phyloP scores from a whole-genome alignment of 2,113 vertebrate species.

The Macroglossus sobrinus region DNA sequence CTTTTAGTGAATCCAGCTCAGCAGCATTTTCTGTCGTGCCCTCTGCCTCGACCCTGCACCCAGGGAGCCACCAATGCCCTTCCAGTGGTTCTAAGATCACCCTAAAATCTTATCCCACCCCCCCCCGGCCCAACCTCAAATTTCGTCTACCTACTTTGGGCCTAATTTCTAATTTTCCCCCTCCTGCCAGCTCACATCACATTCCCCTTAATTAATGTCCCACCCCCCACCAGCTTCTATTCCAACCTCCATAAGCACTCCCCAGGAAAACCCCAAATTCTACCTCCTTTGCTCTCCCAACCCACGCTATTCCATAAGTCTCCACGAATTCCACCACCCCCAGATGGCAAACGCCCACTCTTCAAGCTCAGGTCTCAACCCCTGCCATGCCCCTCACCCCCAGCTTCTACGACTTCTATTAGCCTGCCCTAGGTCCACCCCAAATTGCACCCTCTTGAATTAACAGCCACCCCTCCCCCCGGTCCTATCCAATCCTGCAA shows the following conservation, averaged over 20 bases:
- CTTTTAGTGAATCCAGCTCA: background rate
- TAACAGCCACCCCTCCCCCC: background rate
- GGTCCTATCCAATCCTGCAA: background rate
- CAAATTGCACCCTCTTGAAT: slow-evolving; percentile 35
- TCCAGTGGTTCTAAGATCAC: slow-evolving; percentile 1
- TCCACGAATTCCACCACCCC: slow-evolving; percentile 52
- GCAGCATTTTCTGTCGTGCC: background rate
- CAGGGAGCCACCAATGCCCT: background rate
- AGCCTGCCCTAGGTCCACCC: background rate
- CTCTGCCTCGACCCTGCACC: slow-evolving; percentile 5
- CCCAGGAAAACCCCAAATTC: slow-evolving; percentile 38
- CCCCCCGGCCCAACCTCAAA: background rate
- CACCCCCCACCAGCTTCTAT: background rate
- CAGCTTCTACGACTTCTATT: background rate
- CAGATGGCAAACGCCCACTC: slow-evolving; percentile 17
- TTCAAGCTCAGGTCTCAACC: slow-evolving; percentile 39
- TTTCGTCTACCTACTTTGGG: background rate
- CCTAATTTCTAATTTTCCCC: slow-evolving; percentile 16
- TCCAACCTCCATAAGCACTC: slow-evolving; percentile 24
- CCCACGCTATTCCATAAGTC: background rate
- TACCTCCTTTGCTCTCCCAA: slow-evolving; percentile 6
- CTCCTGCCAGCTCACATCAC: slow-evolving; percentile 23
- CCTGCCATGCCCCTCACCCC: background rate
- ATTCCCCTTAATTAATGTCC: background rate
- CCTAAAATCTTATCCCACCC: slow-evolving; percentile 14